Conservation (phyloP, 2,888 invertebrate genomes). For the Amiota mariae region DNA sequence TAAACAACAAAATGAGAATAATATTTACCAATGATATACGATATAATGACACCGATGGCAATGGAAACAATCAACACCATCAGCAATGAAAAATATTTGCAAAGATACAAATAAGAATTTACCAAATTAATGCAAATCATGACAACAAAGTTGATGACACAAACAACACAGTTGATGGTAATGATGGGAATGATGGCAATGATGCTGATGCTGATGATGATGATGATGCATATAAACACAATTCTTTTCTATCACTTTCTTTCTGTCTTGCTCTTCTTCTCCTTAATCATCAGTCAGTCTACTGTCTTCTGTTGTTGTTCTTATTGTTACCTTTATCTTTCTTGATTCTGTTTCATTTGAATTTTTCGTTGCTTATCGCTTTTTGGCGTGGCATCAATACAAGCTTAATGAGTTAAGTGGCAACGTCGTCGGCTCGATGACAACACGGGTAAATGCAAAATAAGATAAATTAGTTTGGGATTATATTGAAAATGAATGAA, state of each 20-base stretch:
- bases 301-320: conserved; percentile 35
- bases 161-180: conserved; percentile 39
- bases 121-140: conserved; percentile 68
- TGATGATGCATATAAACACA: too few relatives aligned
- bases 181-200: conserved; percentile 48
- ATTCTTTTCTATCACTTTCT: too few relatives aligned
- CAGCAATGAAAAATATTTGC: neutral
- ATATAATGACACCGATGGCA: neutral
- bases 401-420: conserved; percentile 67
- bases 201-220: conserved; percentile 30
- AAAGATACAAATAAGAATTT: conserved; percentile 59
- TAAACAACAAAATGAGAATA: neutral
- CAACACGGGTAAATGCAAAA: conserved; percentile 53
- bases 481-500: conserved; percentile 59
- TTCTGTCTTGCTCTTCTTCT: too few relatives aligned
- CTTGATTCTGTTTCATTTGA: neutral
- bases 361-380: conserved; percentile 1
- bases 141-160: conserved; percentile 30
- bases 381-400: conserved; percentile 54
- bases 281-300: neutral
- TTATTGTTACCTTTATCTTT: neutral
- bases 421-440: conserved; percentile 52
- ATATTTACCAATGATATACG: conserved; percentile 3
- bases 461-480: conserved; percentile 59
- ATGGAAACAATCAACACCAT: neutral